Percentiles rank a stretch among this genome's conserved stretches.
Evolutionary conservation across 2,888 invertebrate species (phyloP).

Genomic region (Bombylius major): DNA sequence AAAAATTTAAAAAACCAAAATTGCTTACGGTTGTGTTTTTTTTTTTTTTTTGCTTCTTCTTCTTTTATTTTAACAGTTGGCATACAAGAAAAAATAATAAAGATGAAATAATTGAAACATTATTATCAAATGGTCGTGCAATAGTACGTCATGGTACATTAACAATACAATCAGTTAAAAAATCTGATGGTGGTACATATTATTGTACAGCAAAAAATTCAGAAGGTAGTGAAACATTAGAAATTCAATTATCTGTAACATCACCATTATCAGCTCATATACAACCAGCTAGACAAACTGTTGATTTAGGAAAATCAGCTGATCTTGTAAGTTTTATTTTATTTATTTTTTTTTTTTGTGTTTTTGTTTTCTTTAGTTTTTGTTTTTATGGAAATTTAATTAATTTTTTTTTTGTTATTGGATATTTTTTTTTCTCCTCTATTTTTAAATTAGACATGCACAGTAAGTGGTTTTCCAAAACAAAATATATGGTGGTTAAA

Average conservation of each 20-base stretch:
- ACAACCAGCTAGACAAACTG: conserved; percentile 57
- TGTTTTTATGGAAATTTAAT: neutral
- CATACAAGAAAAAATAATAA: conserved; percentile 38
- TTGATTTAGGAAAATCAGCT: conserved; percentile 70
- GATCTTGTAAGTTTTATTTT: conserved; percentile 46
- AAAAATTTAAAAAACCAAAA: too few species aligned
- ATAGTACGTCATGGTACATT: conserved; percentile 41
- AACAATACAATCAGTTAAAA: conserved; percentile 39
- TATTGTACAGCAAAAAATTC: conserved; percentile 43
- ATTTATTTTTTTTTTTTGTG: too few species aligned
- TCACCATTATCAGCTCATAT: conserved; percentile 65
- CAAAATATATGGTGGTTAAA: conserved; percentile 64
- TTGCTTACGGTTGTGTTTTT: neutral
- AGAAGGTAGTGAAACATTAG: conserved; percentile 42
- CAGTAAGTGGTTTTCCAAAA: conserved; percentile 69
- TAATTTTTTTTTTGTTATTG: neutral
- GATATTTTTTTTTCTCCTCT: neutral
- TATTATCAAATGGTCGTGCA: conserved; percentile 36
- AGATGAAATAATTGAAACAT: conserved; percentile 39
- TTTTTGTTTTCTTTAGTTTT: neutral
- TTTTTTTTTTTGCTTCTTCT: neutral
- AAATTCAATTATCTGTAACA: conserved; percentile 41
- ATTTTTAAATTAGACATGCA: conserved; percentile 46
- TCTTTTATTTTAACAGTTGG: conserved; percentile 32
- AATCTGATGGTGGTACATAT: conserved; percentile 40